These are phyloP conservation scores for Triplophysa siluroides DNA, from an alignment of 2,113 vertebrate genomes.

Conservation along the genomic window DNA sequence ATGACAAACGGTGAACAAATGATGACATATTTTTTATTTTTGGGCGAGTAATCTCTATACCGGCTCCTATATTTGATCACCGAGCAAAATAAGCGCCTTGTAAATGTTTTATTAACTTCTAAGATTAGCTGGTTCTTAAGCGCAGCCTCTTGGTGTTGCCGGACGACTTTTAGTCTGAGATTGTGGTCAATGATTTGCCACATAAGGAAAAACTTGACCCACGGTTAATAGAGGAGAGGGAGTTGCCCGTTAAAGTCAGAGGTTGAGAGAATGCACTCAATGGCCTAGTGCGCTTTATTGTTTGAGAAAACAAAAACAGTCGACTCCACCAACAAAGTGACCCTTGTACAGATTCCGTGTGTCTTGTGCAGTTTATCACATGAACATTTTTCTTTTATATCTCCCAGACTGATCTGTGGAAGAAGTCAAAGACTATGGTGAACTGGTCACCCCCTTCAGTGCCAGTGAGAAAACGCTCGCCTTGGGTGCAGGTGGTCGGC, in stretches of 20 bases:
- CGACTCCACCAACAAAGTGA: background rate
- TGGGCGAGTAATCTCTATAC: no score
- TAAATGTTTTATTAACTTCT: slow-evolving; percentile 67
- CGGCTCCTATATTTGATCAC: background rate
- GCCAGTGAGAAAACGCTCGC: slow-evolving; percentile 76
- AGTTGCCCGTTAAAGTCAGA: slow-evolving; percentile 55
- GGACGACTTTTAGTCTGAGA: slow-evolving; percentile 48
- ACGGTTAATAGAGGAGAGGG: slow-evolving; percentile 38
- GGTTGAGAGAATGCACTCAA: slow-evolving; percentile 50
- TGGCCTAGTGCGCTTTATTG: background rate
- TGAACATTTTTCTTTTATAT: background rate
- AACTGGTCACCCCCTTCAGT: slow-evolving; percentile 76
- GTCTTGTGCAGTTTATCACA: background rate
- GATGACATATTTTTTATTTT: no score
- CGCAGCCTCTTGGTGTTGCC: slow-evolving; percentile 44
- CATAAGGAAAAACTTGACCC: slow-evolving; percentile 57
- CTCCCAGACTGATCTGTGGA: slow-evolving; percentile 75
- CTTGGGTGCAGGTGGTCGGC: slow-evolving; percentile 85
- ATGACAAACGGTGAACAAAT: no score
- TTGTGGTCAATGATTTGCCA: slow-evolving; percentile 59
- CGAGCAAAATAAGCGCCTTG: slow-evolving; percentile 57
- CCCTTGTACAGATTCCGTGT: background rate
- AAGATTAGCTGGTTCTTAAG: slow-evolving; percentile 41
- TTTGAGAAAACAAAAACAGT: slow-evolving; percentile 14
- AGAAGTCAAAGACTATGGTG: slow-evolving; percentile 75